Base-by-base conservation (phyloP, 2,888 invertebrate genomes). In the Orthosia gracilis region DNA sequence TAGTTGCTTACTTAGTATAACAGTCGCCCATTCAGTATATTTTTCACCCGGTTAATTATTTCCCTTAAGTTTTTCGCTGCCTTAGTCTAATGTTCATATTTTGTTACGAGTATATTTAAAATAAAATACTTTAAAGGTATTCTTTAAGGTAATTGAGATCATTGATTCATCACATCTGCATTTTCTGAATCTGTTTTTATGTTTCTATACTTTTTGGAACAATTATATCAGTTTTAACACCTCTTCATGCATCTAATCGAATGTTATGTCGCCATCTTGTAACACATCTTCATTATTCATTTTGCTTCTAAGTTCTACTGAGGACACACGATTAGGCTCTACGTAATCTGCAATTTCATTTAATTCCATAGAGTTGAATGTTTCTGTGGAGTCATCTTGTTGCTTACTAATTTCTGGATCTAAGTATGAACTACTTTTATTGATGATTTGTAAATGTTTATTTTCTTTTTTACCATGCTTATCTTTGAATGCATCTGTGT, bases 221-320 rank as follows among this genome's bases (percentile, higher is more conserved):
- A 31, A 40, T 52, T 45, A n/a, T 45, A n/a, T 45, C n/a, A 55
- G 13, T 3, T 50, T 52, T 63, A 2, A 13, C 9, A 50, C 0
- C 4, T 55, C 26, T n/a, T 40, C 69, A 40, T 21, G 18, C 26
- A n/a, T 77, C 68, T 49, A 58, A 23, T 72, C 49, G 1, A 68
- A 45, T 23, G 23, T 52, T 15, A 49, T 49, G 4, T 70, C 76
- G 47, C 55, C 54, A 23, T 58, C 45, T 31, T 69, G 49, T 50
- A 50, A 40, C 15, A n/a, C 2, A 49, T 63, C 12, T 40, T 71
- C 76, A 54, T 71, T n/a, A 47, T 77, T 45, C 4, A 9, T 50
- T 49, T 50, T 17, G 3, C n/a, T 62, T 21, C 5, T 23, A 12
- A 31, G 23, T 61, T 70, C 54, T 31, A 1, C 55, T 12, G 47